These are phyloP conservation scores for Halichoerus grypus DNA, from an alignment of 2,113 vertebrate genomes.

Conservation along the genomic window DNA sequence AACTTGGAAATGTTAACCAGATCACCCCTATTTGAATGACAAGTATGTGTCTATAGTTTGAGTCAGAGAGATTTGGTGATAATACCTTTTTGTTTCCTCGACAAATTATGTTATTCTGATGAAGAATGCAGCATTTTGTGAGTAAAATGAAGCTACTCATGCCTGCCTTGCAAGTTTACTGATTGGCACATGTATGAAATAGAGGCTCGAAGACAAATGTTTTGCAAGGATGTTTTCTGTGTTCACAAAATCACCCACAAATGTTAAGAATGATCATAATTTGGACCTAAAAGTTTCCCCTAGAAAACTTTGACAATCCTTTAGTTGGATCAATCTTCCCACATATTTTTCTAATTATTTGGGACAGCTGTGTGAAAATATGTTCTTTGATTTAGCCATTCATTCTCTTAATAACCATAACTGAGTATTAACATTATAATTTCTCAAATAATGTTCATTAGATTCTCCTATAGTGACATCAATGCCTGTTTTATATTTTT, in stretches of 20 bases:
- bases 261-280: constrained; percentile 69
- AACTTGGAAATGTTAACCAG: constrained; percentile 56
- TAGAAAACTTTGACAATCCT: constrained; percentile 61
- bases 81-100: constrained; percentile 27
- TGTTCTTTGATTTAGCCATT: constrained; percentile 70
- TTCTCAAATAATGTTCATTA: constrained; percentile 55
- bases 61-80: constrained; percentile 5
- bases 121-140: constrained; percentile 48
- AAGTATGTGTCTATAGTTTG: not conserved
- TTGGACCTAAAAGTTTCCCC: constrained; percentile 56
- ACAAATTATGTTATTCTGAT: constrained; percentile 44
- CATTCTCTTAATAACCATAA: constrained; percentile 73
- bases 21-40: not conserved
- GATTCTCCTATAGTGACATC: constrained; percentile 47
- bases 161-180: constrained; percentile 39
- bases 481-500: constrained; percentile 39
- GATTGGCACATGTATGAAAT: constrained; percentile 51
- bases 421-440: constrained; percentile 63
- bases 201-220: constrained; percentile 69
- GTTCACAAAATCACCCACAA: constrained; percentile 65
- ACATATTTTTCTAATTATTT: constrained; percentile 75
- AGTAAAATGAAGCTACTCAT: constrained; percentile 59
- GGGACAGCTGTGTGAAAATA: constrained; percentile 72
- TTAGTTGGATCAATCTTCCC: constrained; percentile 63
- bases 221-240: constrained; percentile 67